Evolutionary conservation across 2,797 vertebrate genomes (phyloP).

Genomic region (Acipenser transmontanus): DNA sequence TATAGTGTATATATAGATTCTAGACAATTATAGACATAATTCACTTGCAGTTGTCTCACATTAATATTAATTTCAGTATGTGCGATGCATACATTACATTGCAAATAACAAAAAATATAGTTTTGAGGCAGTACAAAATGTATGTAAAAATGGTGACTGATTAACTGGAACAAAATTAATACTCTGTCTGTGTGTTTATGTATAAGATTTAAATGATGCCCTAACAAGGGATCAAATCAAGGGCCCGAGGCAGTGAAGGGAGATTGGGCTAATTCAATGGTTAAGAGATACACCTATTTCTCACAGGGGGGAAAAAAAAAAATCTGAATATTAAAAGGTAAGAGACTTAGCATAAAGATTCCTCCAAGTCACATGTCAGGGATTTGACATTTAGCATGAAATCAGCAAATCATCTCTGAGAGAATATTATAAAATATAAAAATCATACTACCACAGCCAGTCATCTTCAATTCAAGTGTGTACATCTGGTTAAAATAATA

Average conservation of each 20-base stretch:
- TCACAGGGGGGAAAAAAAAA: slow-evolving; percentile 24
- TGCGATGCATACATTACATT: too few relatives aligned
- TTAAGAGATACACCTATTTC: slow-evolving; percentile 16
- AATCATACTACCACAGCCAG: slow-evolving; percentile 21
- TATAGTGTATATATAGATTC: too few relatives aligned
- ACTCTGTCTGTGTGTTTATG: slow-evolving; percentile 1
- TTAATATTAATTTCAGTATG: too few relatives aligned
- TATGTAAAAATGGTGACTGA: too few relatives aligned
- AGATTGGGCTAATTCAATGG: slow-evolving; percentile 3
- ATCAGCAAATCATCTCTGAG: slow-evolving; percentile 64
- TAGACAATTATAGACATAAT: too few relatives aligned
- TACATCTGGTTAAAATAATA: too few relatives aligned
- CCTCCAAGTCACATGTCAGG: slow-evolving; percentile 61
- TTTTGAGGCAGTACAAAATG: too few relatives aligned
- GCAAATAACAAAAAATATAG: too few relatives aligned
- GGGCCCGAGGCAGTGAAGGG: slow-evolving; percentile 49
- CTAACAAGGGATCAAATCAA: slow-evolving; percentile 3
- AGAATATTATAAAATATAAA: slow-evolving; percentile 50
- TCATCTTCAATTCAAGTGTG: background rate
- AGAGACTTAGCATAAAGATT: slow-evolving; percentile 64
- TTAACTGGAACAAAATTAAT: too few relatives aligned
- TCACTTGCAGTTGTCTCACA: too few relatives aligned
- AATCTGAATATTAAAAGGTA: slow-evolving; percentile 60
- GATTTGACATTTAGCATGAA: slow-evolving; percentile 71
- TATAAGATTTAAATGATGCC: background rate